Evolutionary conservation across 2,113 vertebrate species (phyloP), one percentile per base, ranked within the genome.

Genomic region (Xiphorhynchus elegans): DNA sequence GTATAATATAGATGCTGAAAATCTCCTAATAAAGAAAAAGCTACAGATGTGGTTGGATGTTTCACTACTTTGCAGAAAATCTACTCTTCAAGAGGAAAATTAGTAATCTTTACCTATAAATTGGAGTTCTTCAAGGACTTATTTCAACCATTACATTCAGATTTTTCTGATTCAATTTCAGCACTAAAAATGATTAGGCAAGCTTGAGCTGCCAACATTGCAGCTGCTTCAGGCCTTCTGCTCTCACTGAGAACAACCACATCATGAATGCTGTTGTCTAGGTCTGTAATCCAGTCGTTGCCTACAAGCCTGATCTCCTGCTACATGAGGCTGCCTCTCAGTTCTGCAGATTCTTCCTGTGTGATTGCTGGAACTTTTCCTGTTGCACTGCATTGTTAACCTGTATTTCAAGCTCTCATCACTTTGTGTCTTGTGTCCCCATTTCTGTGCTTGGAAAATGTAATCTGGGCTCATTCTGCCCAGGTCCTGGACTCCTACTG

Each of bases 61-160:
- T 93, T 96, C 90, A 94, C 75, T 95, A 12, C 92, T 94, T 92
- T 94, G 73, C 79, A 90, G 92, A 88, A 94, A 96, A 81, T 75
- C 93, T 84, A 13, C 85, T 68, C 63, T 83, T 85, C 44, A 1
- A 56, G 86, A 86, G 88, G 68, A 94, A 92, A 80, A 90, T 88
- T 75, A 81, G 17, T 77, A 44, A 37, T 75, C 87, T 91, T 94
- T 78, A 88, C 44, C 26, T 75, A 70, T 59, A 85, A 93, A 91
- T 91, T 83, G 49, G 28, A 94, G 90, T 77, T 74, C 70, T 94
- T 91, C 75, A 74, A 64, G 93, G 93, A 59, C 56, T 50, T 31
- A 3, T 94, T 92, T 93, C 75, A 88, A 24, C 59, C 8, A 11
- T 63, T 94, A 10, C 39, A 52, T 74, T 89, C 25, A 35, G 3